phyloP scores from a whole-genome alignment of 2,888 invertebrate genomes.

The Eristalinus aeneus region DNA sequence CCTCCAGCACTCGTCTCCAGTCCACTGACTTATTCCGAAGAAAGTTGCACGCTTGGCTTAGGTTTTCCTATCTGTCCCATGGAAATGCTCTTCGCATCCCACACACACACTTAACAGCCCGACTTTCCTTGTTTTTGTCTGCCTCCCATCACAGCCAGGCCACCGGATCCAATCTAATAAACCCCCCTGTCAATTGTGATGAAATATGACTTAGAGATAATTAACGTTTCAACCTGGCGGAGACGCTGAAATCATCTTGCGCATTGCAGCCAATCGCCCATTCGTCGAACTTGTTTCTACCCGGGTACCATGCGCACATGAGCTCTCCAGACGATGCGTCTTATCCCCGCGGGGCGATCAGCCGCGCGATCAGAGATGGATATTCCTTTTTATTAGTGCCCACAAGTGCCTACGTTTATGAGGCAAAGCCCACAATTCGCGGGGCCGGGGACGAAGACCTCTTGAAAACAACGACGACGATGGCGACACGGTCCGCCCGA shows the following conservation, averaged over 20 bases:
- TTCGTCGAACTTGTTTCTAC: slow-evolving; percentile 46
- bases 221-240: slow-evolving; percentile 55
- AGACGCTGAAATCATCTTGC: slow-evolving; percentile 32
- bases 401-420: slow-evolving; percentile 48
- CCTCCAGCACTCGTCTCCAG: too few species aligned
- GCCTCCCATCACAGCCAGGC: not conserved
- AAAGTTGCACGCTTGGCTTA: not conserved
- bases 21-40: not conserved
- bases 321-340: slow-evolving; percentile 2
- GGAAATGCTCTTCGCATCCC: not conserved
- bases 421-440: slow-evolving; percentile 49
- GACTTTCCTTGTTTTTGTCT: not conserved
- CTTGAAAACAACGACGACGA: slow-evolving; percentile 10
- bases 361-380: slow-evolving; percentile 46
- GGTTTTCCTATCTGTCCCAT: not conserved
- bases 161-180: slow-evolving; percentile 46
- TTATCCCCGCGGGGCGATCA: slow-evolving; percentile 24
- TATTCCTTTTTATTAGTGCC: slow-evolving; percentile 58
- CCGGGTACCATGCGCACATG: slow-evolving; percentile 14
- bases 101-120: not conserved
- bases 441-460: slow-evolving; percentile 21
- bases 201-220: slow-evolving; percentile 63
- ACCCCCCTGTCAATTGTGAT: slow-evolving; percentile 61
- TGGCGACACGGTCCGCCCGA: slow-evolving; percentile 32
- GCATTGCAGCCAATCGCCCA: not conserved